Evolutionary conservation across 2,888 invertebrate genomes (phyloP).

Genomic region (Drosophila borborema): DNA sequence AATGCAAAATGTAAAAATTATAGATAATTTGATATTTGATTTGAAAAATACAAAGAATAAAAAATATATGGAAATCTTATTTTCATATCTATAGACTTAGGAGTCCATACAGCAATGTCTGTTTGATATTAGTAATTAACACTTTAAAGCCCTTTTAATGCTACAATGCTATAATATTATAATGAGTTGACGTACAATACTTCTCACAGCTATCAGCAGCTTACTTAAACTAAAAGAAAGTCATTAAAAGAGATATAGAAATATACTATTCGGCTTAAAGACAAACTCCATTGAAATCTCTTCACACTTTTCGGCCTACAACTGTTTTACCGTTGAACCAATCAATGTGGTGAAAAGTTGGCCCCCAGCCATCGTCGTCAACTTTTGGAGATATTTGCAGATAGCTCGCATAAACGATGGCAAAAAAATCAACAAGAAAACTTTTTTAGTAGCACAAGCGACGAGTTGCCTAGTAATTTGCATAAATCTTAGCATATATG

Average conservation of each 20-base stretch:
- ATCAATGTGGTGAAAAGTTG: constrained; percentile 57
- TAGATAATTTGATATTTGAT: not conserved
- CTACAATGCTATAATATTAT: not conserved
- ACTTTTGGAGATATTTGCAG: constrained; percentile 34
- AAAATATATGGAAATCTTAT: not conserved
- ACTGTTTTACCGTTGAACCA: constrained; percentile 53
- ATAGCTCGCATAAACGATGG: constrained; percentile 50
- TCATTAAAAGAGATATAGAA: not conserved
- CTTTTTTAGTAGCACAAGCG: constrained; percentile 43
- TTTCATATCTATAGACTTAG: not conserved
- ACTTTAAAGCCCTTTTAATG: not conserved
- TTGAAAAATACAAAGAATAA: not conserved
- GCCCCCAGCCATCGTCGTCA: constrained; percentile 36
- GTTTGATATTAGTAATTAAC: not conserved
- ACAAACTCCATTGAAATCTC: not conserved
- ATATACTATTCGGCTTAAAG: not conserved
- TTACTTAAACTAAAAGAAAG: not conserved
- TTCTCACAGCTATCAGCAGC: not conserved
- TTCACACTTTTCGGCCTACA: constrained; percentile 36
- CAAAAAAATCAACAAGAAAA: constrained; percentile 40
- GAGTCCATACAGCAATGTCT: not conserved
- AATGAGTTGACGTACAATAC: not conserved
- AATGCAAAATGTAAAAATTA: not conserved
- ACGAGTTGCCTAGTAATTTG: constrained; percentile 35
- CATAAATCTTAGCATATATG: constrained; percentile 45